These are phyloP conservation scores for Bedellia somnulentella DNA, from an alignment of 2,888 invertebrate genomes.

Conservation along the genomic window DNA sequence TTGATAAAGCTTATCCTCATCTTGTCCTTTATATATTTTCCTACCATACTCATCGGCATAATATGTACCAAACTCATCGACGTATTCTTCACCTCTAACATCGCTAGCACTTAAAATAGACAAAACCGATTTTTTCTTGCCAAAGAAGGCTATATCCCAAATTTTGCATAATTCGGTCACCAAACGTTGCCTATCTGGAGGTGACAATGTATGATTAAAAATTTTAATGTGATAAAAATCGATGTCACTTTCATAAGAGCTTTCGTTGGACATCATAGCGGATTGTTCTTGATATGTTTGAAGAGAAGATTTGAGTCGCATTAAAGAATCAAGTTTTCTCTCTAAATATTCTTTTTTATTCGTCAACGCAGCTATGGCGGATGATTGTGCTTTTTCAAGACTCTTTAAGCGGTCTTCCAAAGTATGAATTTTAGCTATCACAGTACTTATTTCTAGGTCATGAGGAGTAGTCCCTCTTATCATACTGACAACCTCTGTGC, in stretches of 20 bases:
- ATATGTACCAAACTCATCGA: slow-evolving; percentile 38
- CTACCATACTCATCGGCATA: slow-evolving; percentile 36
- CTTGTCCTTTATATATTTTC: slow-evolving; percentile 36
- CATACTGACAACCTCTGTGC: slow-evolving; percentile 27
- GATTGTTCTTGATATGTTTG: too few species aligned
- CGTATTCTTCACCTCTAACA: slow-evolving; percentile 35
- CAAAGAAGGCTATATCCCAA: slow-evolving; percentile 40
- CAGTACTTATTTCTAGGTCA: slow-evolving; percentile 33
- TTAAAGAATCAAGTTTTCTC: slow-evolving; percentile 24
- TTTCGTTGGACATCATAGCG: too few species aligned
- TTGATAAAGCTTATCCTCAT: slow-evolving; percentile 30
- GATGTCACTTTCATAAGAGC: too few species aligned
- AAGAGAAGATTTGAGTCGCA: too few species aligned
- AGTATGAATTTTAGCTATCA: slow-evolving; percentile 29
- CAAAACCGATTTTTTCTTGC: slow-evolving; percentile 30
- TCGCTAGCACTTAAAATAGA: slow-evolving; percentile 41
- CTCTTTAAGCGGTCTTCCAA: slow-evolving; percentile 31
- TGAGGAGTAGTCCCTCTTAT: slow-evolving; percentile 27
- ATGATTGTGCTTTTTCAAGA: slow-evolving; percentile 23
- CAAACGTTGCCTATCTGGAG: slow-evolving; percentile 30
- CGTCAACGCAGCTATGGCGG: slow-evolving; percentile 29
- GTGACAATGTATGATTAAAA: slow-evolving; percentile 36
- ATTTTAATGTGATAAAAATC: slow-evolving; percentile 41
- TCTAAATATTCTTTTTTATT: slow-evolving; percentile 35
- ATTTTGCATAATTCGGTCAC: slow-evolving; percentile 38